These are phyloP conservation scores for Cheilosia pagana DNA, from an alignment of 2,888 invertebrate genomes.

Conservation along the genomic window DNA sequence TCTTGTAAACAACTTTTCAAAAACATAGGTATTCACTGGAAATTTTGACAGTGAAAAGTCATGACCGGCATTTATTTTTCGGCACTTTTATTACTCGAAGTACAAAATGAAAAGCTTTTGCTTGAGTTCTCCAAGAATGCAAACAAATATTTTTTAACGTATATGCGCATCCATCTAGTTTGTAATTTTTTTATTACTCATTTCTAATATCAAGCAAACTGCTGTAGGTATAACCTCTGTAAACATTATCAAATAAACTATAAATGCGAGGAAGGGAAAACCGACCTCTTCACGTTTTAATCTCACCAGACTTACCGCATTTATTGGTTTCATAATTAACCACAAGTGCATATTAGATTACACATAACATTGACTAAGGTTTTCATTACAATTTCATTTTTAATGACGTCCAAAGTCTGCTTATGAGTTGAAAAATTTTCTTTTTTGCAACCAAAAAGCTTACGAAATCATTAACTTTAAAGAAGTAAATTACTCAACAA, in stretches of 20 bases:
- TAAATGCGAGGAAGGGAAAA: constrained; percentile 17
- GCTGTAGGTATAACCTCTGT: neutral
- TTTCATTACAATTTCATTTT: constrained; percentile 44
- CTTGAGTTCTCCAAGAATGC: no score
- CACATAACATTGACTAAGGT: constrained; percentile 57
- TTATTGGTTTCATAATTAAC: constrained; percentile 61
- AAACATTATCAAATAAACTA: neutral
- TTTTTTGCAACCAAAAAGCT: neutral
- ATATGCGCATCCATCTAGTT: neutral
- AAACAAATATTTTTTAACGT: no score
- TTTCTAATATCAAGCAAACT: neutral
- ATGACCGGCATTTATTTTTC: no score
- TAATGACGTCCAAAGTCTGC: constrained; percentile 42
- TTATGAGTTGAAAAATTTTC: neutral
- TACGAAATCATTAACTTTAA: constrained; percentile 5
- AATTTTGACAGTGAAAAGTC: no score
- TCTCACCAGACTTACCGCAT: constrained; percentile 44
- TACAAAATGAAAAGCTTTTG: no score
- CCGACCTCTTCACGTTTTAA: constrained; percentile 17
- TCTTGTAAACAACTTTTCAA: no score
- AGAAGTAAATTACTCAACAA: neutral
- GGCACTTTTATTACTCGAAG: no score
- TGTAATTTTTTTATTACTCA: no score
- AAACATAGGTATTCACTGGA: no score
- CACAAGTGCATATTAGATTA: constrained; percentile 49